These are phyloP conservation scores for Cephus pygmeus DNA, from an alignment of 2,888 invertebrate genomes.

Conservation along the genomic window DNA sequence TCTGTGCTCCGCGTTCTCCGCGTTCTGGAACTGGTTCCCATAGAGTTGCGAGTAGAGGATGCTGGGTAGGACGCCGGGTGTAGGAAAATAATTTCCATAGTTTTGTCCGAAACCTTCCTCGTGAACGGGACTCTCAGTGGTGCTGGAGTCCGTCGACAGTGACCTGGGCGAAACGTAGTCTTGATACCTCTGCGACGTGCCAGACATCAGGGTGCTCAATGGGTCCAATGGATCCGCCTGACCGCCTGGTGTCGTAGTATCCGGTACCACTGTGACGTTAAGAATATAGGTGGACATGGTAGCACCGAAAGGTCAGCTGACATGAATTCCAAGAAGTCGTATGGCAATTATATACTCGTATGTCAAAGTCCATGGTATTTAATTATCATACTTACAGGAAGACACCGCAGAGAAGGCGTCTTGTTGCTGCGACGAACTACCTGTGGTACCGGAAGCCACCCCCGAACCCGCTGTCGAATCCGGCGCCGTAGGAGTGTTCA, in stretches of 20 bases:
- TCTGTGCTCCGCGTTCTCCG: conserved; percentile 60
- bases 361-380: neutral
- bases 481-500: conserved; percentile 57
- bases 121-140: conserved; percentile 86
- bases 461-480: conserved; percentile 61
- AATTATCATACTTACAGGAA: conserved; percentile 48
- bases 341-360: neutral
- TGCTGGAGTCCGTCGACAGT: conserved; percentile 84
- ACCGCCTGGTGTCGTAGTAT: conserved; percentile 72
- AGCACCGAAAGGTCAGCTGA: neutral
- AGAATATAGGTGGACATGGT: neutral
- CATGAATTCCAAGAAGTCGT: neutral
- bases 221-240: conserved; percentile 59
- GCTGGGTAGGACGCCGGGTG: conserved; percentile 80
- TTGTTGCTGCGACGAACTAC: conserved; percentile 53
- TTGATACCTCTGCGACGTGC: conserved; percentile 58
- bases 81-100: conserved; percentile 74
- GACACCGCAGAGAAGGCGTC: conserved; percentile 62
- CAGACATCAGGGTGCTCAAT: conserved; percentile 56
- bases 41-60: conserved; percentile 86
- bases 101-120: conserved; percentile 74
- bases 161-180: conserved; percentile 74
- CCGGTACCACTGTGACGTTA: conserved; percentile 75
- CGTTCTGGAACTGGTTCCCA: conserved; percentile 68
- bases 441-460: conserved; percentile 45